Evolutionary conservation across 2,888 invertebrate species (phyloP).

Genomic region (Xanthorhoe spadicearia): DNA sequence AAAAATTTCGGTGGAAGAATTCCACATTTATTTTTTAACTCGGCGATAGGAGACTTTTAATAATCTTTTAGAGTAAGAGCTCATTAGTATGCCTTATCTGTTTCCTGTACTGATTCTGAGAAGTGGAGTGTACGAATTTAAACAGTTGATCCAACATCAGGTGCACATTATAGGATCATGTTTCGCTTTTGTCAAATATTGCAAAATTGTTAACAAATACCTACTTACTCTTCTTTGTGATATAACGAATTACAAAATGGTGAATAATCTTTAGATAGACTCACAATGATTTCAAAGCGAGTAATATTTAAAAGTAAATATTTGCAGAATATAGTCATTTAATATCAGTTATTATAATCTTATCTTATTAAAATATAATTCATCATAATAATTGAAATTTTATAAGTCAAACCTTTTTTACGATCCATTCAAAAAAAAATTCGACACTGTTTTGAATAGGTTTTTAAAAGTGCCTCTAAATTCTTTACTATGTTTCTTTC

Average conservation of each 20-base stretch:
- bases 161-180: conserved; percentile 28
- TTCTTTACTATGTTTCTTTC: neutral
- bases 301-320: too few species aligned
- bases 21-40: conserved; percentile 20
- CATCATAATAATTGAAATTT: too few species aligned
- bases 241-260: conserved; percentile 7
- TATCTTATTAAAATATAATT: too few species aligned
- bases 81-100: conserved; percentile 58
- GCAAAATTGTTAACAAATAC: conserved; percentile 5
- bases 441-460: neutral
- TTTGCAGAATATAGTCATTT: too few species aligned
- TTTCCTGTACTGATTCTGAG: conserved; percentile 56
- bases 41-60: conserved; percentile 45
- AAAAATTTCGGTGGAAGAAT: neutral
- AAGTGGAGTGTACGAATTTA: conserved; percentile 52
- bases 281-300: too few species aligned
- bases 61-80: conserved; percentile 54
- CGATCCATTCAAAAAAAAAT: too few species aligned
- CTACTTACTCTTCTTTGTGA: neutral
- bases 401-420: too few species aligned
- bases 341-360: too few species aligned
- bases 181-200: conserved; percentile 20
- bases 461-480: neutral
- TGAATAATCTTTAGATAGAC: neutral
- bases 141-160: conserved; percentile 45